Base-by-base conservation (phyloP, 1,140 invertebrate genomes). In the Solenopsis fugax region DNA sequence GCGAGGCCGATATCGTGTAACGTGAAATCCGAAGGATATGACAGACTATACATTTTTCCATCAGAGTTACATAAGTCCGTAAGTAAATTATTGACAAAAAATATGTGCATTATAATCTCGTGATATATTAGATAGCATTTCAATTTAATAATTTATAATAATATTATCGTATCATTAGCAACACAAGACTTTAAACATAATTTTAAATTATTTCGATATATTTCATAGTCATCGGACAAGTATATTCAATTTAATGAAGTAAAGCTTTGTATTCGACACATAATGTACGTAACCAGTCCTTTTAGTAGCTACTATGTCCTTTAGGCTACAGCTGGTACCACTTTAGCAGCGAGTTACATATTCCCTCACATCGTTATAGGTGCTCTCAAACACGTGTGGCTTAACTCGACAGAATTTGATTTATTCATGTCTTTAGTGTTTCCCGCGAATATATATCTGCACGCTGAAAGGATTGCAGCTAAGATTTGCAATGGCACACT, bases 351-450 rank as follows among this genome's bases (percentile, higher is more conserved):
- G 24, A 64, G 21, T 58, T 82, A 72, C 45, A 45, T 67, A 80
- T 58, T 82, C 52, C 29, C 78, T 71, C 37, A 41, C 64, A 45
- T 64, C 45, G 56, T 71, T 86, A 41, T 34, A 71, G 29, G 16
- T 52, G 48, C 45, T 72, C 67, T 62, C 56, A 60, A 86, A 58
- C 50, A 62, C 21, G 21, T n/a, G 16, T 58, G 24, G 65, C 77
- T 72, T 71, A 45, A 41, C 16, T 72, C 34, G 62, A 62, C 64
- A 18, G 72, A 76, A 71, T 85, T 76, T 85, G 64, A 87, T 87
- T 85, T 85, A 87, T 87, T 85, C 62, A 87, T 76, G 52, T 48
- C 50, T 69, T 78, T 48, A 56, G 24, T 72, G 10, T 24, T 58
- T 58, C 16, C 41, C 50, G 60, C 56, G 34, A 64, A 78, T 60